phyloP scores from a whole-genome alignment of 2,888 invertebrate genomes.

The Asteroscopus sphinx region DNA sequence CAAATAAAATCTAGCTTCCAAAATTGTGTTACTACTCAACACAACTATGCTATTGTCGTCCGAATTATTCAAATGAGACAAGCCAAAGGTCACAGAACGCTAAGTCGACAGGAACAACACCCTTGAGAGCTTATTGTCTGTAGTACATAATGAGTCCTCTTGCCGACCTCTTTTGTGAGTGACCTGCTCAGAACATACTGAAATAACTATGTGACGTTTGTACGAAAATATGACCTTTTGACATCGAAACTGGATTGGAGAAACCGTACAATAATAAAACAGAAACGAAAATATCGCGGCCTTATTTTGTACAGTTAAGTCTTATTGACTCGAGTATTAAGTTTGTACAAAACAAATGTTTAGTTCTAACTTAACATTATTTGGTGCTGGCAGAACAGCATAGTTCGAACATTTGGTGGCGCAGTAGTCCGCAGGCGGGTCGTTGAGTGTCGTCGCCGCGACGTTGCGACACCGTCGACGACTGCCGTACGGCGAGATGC shows the following conservation, averaged over 20 bases:
- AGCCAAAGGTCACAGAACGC: slow-evolving; percentile 58
- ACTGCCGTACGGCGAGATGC: slow-evolving; percentile 53
- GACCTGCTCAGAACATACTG: slow-evolving; percentile 31
- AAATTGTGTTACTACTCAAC: slow-evolving; percentile 32
- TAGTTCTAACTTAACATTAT: slow-evolving; percentile 40
- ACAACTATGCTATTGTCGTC: slow-evolving; percentile 18
- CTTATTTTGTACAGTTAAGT: slow-evolving; percentile 29
- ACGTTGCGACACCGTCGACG: slow-evolving; percentile 31
- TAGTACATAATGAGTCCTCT: slow-evolving; percentile 72
- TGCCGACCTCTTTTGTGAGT: slow-evolving; percentile 40
- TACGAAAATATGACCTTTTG: slow-evolving; percentile 41
- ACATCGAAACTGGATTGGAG: slow-evolving; percentile 48
- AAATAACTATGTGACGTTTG: slow-evolving; percentile 31
- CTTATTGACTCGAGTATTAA: slow-evolving; percentile 28
- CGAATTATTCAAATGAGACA: slow-evolving; percentile 62
- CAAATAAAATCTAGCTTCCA: slow-evolving; percentile 35
- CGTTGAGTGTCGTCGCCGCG: slow-evolving; percentile 40
- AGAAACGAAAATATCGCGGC: slow-evolving; percentile 31
- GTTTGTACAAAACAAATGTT: slow-evolving; percentile 23
- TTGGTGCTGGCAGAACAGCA: slow-evolving; percentile 26
- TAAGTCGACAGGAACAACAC: slow-evolving; percentile 55
- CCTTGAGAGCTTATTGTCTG: slow-evolving; percentile 71
- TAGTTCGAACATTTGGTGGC: slow-evolving; percentile 38
- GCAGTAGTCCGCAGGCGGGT: slow-evolving; percentile 48
- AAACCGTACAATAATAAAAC: slow-evolving; percentile 46